Evolutionary conservation across 2,888 invertebrate genomes (phyloP).

Genomic region (Nudaria mundana): DNA sequence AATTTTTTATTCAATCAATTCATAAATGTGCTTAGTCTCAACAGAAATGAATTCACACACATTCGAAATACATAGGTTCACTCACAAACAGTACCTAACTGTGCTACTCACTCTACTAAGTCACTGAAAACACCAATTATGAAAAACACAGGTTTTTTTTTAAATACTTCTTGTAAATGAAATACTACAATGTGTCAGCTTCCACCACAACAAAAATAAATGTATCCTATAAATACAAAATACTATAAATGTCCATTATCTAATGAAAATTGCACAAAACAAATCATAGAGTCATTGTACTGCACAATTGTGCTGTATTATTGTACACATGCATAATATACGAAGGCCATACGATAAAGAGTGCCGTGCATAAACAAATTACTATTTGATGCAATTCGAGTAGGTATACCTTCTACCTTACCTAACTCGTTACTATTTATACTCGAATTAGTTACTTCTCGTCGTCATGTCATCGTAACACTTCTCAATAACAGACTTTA

Average conservation of each 20-base stretch:
- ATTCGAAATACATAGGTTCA: too few species aligned
- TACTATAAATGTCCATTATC: background rate
- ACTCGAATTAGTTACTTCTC: conserved; percentile 6
- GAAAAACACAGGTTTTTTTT: too few species aligned
- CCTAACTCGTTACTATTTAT: too few species aligned
- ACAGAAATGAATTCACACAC: too few species aligned
- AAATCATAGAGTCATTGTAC: conserved; percentile 22
- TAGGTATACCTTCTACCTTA: too few species aligned
- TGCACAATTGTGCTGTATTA: conserved; percentile 1
- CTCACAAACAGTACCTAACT: too few species aligned
- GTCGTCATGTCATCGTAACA: background rate
- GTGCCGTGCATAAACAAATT: conserved; percentile 28
- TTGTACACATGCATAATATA: conserved; percentile 7
- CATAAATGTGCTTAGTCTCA: too few species aligned
- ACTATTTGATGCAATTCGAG: conserved; percentile 18
- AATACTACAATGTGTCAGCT: background rate
- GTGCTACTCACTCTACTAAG: too few species aligned
- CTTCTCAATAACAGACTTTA: too few species aligned
- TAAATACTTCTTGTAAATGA: too few species aligned
- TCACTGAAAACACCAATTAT: too few species aligned
- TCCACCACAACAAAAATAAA: background rate
- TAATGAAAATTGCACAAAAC: background rate
- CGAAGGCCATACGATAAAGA: conserved; percentile 40
- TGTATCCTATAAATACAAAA: background rate
- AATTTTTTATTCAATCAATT: too few species aligned